Base-by-base conservation (phyloP, 2,888 invertebrate species). In the Mylabris sibirica region DNA sequence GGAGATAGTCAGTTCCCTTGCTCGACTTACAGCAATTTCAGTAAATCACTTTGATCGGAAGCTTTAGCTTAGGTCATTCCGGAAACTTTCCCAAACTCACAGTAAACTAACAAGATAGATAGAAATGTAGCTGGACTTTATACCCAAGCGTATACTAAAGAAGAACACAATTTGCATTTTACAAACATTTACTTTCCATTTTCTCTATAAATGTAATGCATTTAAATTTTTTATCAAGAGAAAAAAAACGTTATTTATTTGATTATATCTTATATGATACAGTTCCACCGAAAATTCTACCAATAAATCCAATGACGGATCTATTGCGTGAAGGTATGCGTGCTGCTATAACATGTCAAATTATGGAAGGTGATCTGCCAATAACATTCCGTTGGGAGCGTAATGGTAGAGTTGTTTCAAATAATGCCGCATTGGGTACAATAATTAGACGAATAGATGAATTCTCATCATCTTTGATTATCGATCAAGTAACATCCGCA, bases 371-470 rank as follows among this genome's bases (percentile, higher is more conserved):
- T 24, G 97, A 97, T 87, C 89, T 95, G 78, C 97, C 97, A 61
- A 92, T 97, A 77, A 92, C 92, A 75, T 95, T 97, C 86, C 90
- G 92, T 65, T 98, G 97, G 97, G 94, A 94, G 81, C 92, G 96
- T 84, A 94, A 97, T 83, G 94, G 92, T 44, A 92, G 92, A 81
- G 89, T 91, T 5, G 90, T 95, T 77, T 80, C 83, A 41, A 84
- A 83, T 74, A 83, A 83, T 70, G 81, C 82, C 35, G 81, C 81
- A 22, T 76, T 87, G 57, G 89, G 89, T 74, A 88, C 89, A 1
- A 85, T 87, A 26, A 84, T 86, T 49, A 86, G 89, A 62, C 87
- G 92, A 66, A 87, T 92, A 83, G 95, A 96, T 83, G 95, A 94
- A 82, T 96, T 95, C 84, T 93, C 95, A 61, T 92, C 94, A 53